phyloP scores from a whole-genome alignment of 1,140 invertebrate species.

The Drosophila melanogaster region DNA sequence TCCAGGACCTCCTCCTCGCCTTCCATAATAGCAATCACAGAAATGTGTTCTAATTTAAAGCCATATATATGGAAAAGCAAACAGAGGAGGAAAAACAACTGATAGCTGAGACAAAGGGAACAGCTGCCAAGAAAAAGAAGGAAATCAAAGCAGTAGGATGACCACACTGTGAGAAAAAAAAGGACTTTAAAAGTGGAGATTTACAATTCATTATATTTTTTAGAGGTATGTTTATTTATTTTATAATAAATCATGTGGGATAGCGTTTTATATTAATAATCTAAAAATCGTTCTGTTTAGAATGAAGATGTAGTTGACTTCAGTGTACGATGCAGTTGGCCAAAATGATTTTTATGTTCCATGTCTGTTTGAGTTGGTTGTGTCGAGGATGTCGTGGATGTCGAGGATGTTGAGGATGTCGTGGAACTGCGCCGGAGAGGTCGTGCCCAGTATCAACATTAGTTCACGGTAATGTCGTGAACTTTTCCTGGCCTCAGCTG shows the following conservation, averaged over 20 bases:
- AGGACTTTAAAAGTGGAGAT: too few relatives aligned
- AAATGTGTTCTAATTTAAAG: slow-evolving; percentile 82
- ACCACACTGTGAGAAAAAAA: not conserved
- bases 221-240: not conserved
- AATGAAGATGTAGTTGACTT: too few relatives aligned
- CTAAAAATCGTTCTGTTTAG: too few relatives aligned
- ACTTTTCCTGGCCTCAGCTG: slow-evolving; percentile 76
- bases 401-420: slow-evolving; percentile 18
- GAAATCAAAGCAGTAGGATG: not conserved
- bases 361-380: slow-evolving; percentile 74
- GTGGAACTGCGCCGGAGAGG: slow-evolving; percentile 13
- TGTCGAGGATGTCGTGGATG: slow-evolving; percentile 23
- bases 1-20: not conserved
- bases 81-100: slow-evolving; percentile 33
- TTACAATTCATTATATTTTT: too few relatives aligned
- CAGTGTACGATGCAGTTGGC: slow-evolving; percentile 49
- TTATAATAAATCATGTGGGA: not conserved
- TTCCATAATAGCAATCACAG: slow-evolving; percentile 67
- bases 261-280: not conserved
- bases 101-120: slow-evolving; percentile 39
- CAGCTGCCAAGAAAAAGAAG: slow-evolving; percentile 71
- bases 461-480: slow-evolving; percentile 77
- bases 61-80: slow-evolving; percentile 47
- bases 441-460: slow-evolving; percentile 74
- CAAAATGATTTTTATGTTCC: slow-evolving; percentile 75